A percentile compares a stretch with the other conserved stretches of the same genome.
Evolutionary conservation across 2,113 vertebrate species (phyloP).

Genomic region (Ciconia maguari): DNA sequence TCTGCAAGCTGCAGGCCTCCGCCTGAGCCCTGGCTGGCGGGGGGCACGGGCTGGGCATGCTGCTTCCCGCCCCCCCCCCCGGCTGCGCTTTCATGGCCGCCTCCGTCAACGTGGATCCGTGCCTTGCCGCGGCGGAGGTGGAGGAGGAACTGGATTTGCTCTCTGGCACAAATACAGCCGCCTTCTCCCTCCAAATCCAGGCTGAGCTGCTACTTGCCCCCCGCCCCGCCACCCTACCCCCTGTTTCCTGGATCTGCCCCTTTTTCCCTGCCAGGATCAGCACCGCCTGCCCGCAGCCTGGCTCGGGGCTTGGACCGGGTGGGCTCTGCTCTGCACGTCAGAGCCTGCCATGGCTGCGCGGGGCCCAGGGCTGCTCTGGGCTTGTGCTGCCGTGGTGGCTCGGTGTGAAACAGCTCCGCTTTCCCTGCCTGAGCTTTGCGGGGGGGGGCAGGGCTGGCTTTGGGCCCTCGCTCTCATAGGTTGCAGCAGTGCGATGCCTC

Average conservation of each 20-base stretch:
- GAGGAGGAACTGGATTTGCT: background rate
- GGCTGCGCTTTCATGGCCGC: accelerated
- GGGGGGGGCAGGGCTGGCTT: background rate
- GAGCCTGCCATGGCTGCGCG: background rate
- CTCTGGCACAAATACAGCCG: background rate
- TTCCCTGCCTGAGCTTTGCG: background rate
- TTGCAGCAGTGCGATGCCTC: background rate
- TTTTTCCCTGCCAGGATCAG: background rate
- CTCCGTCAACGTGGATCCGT: accelerated
- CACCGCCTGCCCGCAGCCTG: background rate
- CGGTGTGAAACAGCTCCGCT: accelerated
- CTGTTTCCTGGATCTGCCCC: background rate
- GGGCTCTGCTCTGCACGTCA: background rate
- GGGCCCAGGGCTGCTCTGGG: background rate
- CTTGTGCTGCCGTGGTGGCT: accelerated
- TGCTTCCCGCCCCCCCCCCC: background rate
- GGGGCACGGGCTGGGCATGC: accelerated
- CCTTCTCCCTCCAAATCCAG: background rate
- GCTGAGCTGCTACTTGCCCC: constrained; percentile 29
- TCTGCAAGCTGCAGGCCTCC: constrained; percentile 55
- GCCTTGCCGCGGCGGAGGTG: accelerated
- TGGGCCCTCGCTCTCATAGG: accelerated
- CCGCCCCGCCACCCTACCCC: too few relatives aligned
- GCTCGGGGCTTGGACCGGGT: background rate
- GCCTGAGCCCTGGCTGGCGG: background rate